These are phyloP conservation scores for Chloromyia formosa DNA, from an alignment of 2,888 invertebrate genomes.

Conservation along the genomic window DNA sequence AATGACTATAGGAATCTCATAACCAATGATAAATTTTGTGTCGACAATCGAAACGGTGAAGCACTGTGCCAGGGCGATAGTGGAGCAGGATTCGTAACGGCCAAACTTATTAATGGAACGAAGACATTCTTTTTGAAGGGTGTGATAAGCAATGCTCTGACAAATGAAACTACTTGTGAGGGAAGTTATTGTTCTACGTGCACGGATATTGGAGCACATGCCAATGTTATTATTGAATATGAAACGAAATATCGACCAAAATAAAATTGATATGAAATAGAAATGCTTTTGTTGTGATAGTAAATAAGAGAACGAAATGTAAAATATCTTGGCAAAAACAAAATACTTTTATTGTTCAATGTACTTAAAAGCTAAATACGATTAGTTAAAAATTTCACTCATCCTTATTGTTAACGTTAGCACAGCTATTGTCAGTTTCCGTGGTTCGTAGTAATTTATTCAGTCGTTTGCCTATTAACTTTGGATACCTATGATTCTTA, in stretches of 20 bases:
- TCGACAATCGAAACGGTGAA: conserved; percentile 51
- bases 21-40: conserved; percentile 59
- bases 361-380: neutral
- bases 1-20: conserved; percentile 52
- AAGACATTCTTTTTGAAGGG: conserved; percentile 50
- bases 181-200: conserved; percentile 47
- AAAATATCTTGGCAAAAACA: too few relatives aligned
- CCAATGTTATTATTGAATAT: conserved; percentile 33
- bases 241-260: conserved; percentile 31
- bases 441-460: conserved; percentile 67
- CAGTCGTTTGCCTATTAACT: conserved; percentile 81
- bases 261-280: too few relatives aligned
- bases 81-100: conserved; percentile 55
- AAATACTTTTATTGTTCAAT: neutral
- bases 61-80: conserved; percentile 55
- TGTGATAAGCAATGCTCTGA: conserved; percentile 49
- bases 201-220: conserved; percentile 47
- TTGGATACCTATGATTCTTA: conserved; percentile 81
- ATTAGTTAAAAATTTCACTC: conserved; percentile 35
- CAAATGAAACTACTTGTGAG: conserved; percentile 46
- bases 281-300: too few relatives aligned
- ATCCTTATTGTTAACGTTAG: conserved; percentile 48
- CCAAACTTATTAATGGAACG: conserved; percentile 19
- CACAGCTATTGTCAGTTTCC: conserved; percentile 48
- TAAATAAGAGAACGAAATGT: too few relatives aligned